These are phyloP conservation scores for Phalloptychus januarius DNA, from an alignment of 2,797 vertebrate genomes.

Conservation along the genomic window DNA sequence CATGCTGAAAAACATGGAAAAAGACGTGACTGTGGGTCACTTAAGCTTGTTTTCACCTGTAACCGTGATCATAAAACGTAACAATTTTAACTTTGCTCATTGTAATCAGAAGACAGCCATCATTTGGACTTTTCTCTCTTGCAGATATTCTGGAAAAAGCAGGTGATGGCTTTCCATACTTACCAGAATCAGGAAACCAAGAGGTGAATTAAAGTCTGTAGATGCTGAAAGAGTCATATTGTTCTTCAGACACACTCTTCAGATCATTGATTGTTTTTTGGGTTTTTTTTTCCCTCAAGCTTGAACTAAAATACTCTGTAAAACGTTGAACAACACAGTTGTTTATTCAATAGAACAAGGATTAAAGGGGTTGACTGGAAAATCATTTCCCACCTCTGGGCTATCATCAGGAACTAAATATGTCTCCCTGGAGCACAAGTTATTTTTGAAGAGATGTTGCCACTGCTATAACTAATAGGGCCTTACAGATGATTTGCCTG, in stretches of 20 bases:
- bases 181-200: constrained; percentile 82
- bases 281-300: constrained; percentile 17
- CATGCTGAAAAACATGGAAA: constrained; percentile 86
- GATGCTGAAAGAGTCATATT: constrained; percentile 24
- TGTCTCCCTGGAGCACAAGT: constrained; percentile 1
- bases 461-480: constrained; percentile 15
- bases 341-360: constrained; percentile 18
- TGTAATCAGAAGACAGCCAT: constrained; percentile 4
- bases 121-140: constrained; percentile 38
- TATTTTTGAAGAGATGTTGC: constrained; percentile 22
- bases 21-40: constrained; percentile 85
- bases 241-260: constrained; percentile 7
- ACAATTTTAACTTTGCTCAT: constrained; percentile 7
- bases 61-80: background rate
- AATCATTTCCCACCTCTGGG: constrained; percentile 30
- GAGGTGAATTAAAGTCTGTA: constrained; percentile 81
- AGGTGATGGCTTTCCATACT: constrained; percentile 74
- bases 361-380: constrained; percentile 35
- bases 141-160: constrained; percentile 87
- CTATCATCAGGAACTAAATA: constrained; percentile 27
- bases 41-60: background rate
- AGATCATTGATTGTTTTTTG: constrained; percentile 15
- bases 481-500: constrained; percentile 22
- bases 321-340: constrained; percentile 38
- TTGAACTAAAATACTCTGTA: constrained; percentile 15